Conservation (phyloP, 2,113 vertebrate species). For the Sula dactylatra region DNA sequence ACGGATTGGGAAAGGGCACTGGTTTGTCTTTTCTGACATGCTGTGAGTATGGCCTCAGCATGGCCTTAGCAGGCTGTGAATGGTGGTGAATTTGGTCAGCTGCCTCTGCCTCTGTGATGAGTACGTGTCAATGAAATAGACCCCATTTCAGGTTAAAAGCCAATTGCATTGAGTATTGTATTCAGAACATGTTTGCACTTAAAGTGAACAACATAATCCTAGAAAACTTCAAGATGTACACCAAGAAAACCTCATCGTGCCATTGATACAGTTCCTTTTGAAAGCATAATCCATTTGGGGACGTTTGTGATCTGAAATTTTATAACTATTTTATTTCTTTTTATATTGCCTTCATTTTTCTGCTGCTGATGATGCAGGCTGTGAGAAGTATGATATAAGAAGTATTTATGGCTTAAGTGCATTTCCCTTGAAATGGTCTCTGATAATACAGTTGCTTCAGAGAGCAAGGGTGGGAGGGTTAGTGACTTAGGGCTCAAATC, state of each 20-base stretch:
- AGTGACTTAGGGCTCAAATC: not conserved
- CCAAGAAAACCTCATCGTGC: not conserved
- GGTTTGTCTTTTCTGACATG: not conserved
- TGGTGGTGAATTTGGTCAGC: not conserved
- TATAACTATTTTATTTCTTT: not conserved
- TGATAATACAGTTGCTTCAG: not conserved
- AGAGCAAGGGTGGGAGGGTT: not conserved
- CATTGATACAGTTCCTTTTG: not conserved
- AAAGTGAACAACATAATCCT: not conserved
- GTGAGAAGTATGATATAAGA: not conserved
- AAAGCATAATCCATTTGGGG: not conserved
- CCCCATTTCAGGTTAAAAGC: not conserved
- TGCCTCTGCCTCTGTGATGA: not conserved
- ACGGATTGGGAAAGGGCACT: not conserved
- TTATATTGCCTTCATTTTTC: not conserved
- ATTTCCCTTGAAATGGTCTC: not conserved
- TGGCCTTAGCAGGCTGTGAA: not conserved
- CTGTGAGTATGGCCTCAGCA: not conserved
- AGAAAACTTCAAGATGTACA: not conserved
- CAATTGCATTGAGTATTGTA: not conserved
- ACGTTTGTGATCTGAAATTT: not conserved
- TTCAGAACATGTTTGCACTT: not conserved
- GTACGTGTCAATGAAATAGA: not conserved
- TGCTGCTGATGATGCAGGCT: not conserved
- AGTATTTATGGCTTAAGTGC: not conserved